A percentile compares a stretch with the other conserved stretches of the same genome.
These are phyloP conservation scores for Rousettus leschenaultii DNA, from an alignment of 2,113 vertebrate genomes.

Conservation along the genomic window DNA sequence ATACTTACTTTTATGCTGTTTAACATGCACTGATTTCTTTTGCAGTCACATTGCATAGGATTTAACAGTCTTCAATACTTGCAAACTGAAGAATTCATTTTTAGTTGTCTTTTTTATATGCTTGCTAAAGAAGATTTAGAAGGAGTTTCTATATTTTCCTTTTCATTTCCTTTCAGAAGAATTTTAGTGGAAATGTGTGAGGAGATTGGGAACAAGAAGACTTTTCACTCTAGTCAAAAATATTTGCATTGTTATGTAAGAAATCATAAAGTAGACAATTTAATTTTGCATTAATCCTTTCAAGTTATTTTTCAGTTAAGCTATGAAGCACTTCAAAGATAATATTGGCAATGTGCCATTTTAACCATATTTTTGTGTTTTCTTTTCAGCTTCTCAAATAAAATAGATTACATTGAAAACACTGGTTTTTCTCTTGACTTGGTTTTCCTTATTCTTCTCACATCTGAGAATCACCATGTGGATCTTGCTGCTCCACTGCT, in stretches of 20 bases:
- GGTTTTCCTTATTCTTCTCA: not conserved
- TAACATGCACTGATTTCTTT: not conserved
- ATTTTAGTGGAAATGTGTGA: not conserved
- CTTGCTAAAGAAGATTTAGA: not conserved
- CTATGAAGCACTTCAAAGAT: not conserved
- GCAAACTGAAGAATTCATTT: not conserved
- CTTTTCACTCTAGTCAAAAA: not conserved
- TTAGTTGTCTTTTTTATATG: not conserved
- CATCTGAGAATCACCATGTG: not conserved
- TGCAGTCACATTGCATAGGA: not conserved
- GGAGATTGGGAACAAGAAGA: not conserved
- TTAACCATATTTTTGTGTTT: not conserved
- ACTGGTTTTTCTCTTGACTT: not conserved
- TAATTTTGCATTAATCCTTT: not conserved
- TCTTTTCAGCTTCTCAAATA: not conserved
- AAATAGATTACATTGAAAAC: not conserved
- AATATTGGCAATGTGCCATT: not conserved
- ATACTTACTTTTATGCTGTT: not conserved
- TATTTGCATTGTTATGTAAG: not conserved
- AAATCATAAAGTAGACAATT: not conserved
- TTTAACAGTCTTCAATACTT: not conserved
- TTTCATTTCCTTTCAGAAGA: not conserved
- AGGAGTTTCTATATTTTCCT: not conserved
- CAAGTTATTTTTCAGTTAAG: not conserved
- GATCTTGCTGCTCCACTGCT: slow-evolving; percentile 40